Base-by-base conservation (phyloP, 2,888 invertebrate species). In the Chelonus formosanus region DNA sequence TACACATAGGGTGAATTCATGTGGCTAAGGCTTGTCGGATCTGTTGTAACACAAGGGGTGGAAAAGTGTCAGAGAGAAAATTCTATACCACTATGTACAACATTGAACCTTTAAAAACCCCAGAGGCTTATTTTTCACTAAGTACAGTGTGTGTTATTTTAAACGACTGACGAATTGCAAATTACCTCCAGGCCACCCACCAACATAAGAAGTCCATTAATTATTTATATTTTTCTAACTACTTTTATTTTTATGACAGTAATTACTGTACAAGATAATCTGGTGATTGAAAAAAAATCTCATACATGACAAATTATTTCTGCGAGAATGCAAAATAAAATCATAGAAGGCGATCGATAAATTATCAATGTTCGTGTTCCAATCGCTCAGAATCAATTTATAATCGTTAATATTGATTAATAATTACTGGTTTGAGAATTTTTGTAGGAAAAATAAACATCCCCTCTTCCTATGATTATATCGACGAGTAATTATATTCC, bases 131-230 rank as follows among this genome's bases (percentile, higher is more conserved):
- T 55, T 44, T 36, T 64, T 61, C 43, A 40, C 40, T 67, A 54
- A 59, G 69, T 48, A 64, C 57, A 62, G 63, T 69, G 58, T 53
- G 60, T 55, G 44, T 61, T 67, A 59, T 54, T 54, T 20, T 35
- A 54, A 40, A 40, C 40, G 20, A 20, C 20, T 20, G 20, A 20
- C 20, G 32, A 34, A 50, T 63, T 20, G 40, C 52, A 52, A 44
- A 40, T 40, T 1, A 6, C 40, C 40, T 5, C 4, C 4, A 70
- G 75, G 67, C 78, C 78, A 77, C 76, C 78, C 76, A 71, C 67
- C 67, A 68, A 48, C 70, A 71, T 76, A 75, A 75, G 77, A 75
- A 70, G 71, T 70, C 73, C 75, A 75, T 76, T 75, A 76, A 67
- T 69, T 65, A 32, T 40, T 40, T 40, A 5, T 40, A 5, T 40